These are phyloP conservation scores for Hanleya hanleyi DNA, from an alignment of 2,888 invertebrate genomes.

Conservation along the genomic window DNA sequence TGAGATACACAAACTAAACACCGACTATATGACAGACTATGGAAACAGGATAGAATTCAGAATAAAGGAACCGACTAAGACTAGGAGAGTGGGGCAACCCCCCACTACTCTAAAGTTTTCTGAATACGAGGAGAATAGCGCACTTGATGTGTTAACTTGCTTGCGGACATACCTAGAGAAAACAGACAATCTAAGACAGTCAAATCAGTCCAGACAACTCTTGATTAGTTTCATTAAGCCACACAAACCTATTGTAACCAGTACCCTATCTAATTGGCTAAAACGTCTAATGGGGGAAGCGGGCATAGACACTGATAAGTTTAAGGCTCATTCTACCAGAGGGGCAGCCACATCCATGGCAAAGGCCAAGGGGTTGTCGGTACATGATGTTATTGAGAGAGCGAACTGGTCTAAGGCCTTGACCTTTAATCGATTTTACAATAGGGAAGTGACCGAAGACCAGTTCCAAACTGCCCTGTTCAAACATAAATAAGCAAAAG, in stretches of 20 bases:
- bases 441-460: not conserved
- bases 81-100: slow-evolving; percentile 1
- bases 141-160: slow-evolving; percentile 6
- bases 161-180: not conserved
- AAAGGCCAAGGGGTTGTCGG: not conserved
- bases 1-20: slow-evolving; percentile 13
- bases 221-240: slow-evolving; percentile 5
- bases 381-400: not conserved
- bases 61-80: slow-evolving; percentile 7
- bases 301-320: not conserved
- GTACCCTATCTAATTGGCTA: slow-evolving; percentile 15
- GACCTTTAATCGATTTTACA: slow-evolving; percentile 7
- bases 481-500: not conserved
- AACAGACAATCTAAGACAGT: not conserved
- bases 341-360: slow-evolving; percentile 2
- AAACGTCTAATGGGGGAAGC: not conserved
- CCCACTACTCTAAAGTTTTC: not conserved
- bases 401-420: not conserved
- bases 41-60: slow-evolving; percentile 1
- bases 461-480: not conserved
- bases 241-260: not conserved
- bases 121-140: not conserved
- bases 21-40: not conserved
- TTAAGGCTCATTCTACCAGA: not conserved
- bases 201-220: not conserved